phyloP scores from a whole-genome alignment of 2,888 invertebrate genomes.

The Brenthis daphne region DNA sequence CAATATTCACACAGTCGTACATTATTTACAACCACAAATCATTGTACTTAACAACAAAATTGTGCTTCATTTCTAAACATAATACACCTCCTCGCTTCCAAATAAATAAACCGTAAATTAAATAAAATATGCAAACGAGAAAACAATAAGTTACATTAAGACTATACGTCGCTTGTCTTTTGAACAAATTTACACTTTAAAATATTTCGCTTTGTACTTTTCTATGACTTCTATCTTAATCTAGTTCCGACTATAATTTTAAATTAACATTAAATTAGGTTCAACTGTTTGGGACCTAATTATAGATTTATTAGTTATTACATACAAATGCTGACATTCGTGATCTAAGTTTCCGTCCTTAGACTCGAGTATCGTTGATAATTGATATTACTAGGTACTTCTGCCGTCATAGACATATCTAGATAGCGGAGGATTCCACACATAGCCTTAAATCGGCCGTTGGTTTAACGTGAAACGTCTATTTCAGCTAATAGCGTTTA shows the following conservation, averaged over 20 bases:
- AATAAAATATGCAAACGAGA: slow-evolving; percentile 49
- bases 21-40: slow-evolving; percentile 75
- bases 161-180: slow-evolving; percentile 50
- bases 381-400: slow-evolving; percentile 15
- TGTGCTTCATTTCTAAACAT: slow-evolving; percentile 67
- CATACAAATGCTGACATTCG: slow-evolving; percentile 27
- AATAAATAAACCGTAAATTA: slow-evolving; percentile 52
- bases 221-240: slow-evolving; percentile 54
- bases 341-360: slow-evolving; percentile 12
- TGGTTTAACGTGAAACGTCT: too few relatives aligned
- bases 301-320: slow-evolving; percentile 23
- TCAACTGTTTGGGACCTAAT: slow-evolving; percentile 25
- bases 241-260: slow-evolving; percentile 36
- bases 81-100: slow-evolving; percentile 52
- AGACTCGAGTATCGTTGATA: slow-evolving; percentile 14
- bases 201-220: slow-evolving; percentile 58
- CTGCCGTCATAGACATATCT: background rate
- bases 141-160: slow-evolving; percentile 48
- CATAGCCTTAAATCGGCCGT: too few relatives aligned
- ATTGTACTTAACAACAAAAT: slow-evolving; percentile 75
- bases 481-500: too few relatives aligned
- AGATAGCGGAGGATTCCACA: background rate
- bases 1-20: slow-evolving; percentile 79
- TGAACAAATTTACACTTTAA: slow-evolving; percentile 41
- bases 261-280: slow-evolving; percentile 31